Percentiles rank a stretch among this genome's conserved stretches.
Conservation (phyloP, 2,888 invertebrate genomes). For the Neocrepidodera transversa region DNA sequence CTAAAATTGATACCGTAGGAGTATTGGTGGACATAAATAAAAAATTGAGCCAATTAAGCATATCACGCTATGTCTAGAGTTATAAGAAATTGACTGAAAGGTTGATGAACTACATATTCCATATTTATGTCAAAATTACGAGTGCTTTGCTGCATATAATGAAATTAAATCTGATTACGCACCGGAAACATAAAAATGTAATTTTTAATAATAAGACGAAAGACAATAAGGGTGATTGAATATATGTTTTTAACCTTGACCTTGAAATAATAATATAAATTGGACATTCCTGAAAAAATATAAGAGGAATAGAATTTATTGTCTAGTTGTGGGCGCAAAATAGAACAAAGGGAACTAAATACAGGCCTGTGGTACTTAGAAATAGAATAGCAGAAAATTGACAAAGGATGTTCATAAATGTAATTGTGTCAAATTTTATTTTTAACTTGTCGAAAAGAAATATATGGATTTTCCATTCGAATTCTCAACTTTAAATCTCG, state of each 20-base stretch:
- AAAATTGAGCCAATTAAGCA: conserved; percentile 26
- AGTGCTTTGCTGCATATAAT: conserved; percentile 26
- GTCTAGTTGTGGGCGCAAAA: too few relatives aligned
- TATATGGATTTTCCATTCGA: conserved; percentile 14
- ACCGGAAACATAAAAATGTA: conserved; percentile 26
- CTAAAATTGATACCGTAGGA: conserved; percentile 1
- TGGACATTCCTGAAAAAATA: too few relatives aligned
- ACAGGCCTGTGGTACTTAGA: not conserved
- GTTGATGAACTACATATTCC: conserved; percentile 38
- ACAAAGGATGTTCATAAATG: conserved; percentile 14
- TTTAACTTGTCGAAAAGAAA: conserved; percentile 16
- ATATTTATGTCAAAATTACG: conserved; percentile 38
- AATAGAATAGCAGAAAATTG: conserved; percentile 2
- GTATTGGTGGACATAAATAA: conserved; percentile 12
- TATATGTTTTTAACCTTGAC: not conserved
- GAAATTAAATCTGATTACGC: conserved; percentile 19
- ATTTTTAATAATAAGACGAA: conserved; percentile 7
- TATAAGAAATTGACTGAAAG: conserved; percentile 33
- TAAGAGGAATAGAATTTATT: too few relatives aligned
- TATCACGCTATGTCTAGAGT: conserved; percentile 13
- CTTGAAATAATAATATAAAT: too few relatives aligned
- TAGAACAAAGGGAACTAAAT: too few relatives aligned
- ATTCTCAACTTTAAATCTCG: conserved; percentile 4
- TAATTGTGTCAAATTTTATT: conserved; percentile 23
- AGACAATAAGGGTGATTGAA: conserved; percentile 6